Conservation (phyloP, 2,113 vertebrate species). For the Otocyon megalotis region DNA sequence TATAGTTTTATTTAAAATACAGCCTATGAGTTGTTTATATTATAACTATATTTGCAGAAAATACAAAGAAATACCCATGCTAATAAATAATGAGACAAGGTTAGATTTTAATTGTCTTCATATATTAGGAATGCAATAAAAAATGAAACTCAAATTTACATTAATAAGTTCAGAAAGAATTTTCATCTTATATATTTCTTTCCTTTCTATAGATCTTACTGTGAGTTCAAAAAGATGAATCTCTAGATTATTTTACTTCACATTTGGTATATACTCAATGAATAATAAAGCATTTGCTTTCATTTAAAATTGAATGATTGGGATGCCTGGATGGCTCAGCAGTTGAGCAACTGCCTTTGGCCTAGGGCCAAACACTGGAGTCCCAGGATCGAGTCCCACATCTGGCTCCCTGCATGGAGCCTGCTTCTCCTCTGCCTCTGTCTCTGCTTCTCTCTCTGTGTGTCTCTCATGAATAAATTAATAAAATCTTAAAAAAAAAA, state of each 20-base stretch:
- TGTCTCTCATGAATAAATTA: too few species aligned
- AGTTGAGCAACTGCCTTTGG: too few species aligned
- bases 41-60: slow-evolving; percentile 63
- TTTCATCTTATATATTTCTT: not conserved
- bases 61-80: not conserved
- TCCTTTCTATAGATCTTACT: not conserved
- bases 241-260: not conserved
- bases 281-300: not conserved
- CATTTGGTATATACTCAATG: not conserved
- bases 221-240: slow-evolving; percentile 14
- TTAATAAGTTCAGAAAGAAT: slow-evolving; percentile 35
- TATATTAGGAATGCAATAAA: not conserved
- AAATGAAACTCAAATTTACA: slow-evolving; percentile 60
- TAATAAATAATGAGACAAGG: slow-evolving; percentile 25
- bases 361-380: too few species aligned
- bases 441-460: too few species aligned
- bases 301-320: not conserved
- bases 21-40: slow-evolving; percentile 54
- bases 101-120: slow-evolving; percentile 60
- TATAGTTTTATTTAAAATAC: slow-evolving; percentile 52
- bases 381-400: too few species aligned
- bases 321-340: too few species aligned
- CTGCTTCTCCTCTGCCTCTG: too few species aligned
- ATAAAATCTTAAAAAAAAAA: too few species aligned
- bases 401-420: too few species aligned